phyloP scores from a whole-genome alignment of 1,140 invertebrate genomes.

The Cheumatopsyche charites region DNA sequence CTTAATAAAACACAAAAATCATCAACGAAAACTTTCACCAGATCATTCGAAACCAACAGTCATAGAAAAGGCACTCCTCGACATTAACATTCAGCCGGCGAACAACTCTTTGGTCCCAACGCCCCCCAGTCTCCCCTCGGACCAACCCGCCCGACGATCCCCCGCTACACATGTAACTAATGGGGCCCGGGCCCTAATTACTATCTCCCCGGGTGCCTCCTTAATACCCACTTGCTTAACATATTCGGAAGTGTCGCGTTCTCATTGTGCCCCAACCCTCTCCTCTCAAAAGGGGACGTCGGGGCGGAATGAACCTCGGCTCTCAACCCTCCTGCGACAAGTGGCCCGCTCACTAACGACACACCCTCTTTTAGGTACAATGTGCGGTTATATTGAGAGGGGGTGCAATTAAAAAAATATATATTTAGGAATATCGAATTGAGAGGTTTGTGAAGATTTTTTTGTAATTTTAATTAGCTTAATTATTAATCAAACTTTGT shows the following conservation, averaged over 20 bases:
- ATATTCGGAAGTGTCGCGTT: slow-evolving; percentile 34
- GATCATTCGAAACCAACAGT: slow-evolving; percentile 16
- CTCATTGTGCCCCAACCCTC: slow-evolving; percentile 30
- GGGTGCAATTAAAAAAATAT: too few relatives aligned
- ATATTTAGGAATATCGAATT: too few relatives aligned
- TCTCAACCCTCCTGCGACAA: neutral
- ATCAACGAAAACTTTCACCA: neutral
- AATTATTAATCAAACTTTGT: too few relatives aligned
- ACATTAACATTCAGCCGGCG: slow-evolving; percentile 42
- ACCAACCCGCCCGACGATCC: neutral
- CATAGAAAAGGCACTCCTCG: slow-evolving; percentile 29
- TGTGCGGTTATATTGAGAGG: too few relatives aligned
- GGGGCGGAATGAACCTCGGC: too few relatives aligned
- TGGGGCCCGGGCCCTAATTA: slow-evolving; percentile 45
- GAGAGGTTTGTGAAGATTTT: too few relatives aligned
- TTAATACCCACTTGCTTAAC: slow-evolving; percentile 39
- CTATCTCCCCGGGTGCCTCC: slow-evolving; percentile 38
- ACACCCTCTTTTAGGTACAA: too few relatives aligned
- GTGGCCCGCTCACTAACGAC: slow-evolving; percentile 9
- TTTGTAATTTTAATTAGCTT: too few relatives aligned
- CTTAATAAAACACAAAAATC: too few relatives aligned
- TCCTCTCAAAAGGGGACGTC: too few relatives aligned
- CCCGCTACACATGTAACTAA: slow-evolving; percentile 46
- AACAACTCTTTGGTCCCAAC: slow-evolving; percentile 1
- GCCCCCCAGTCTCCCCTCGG: neutral